These are phyloP conservation scores for Plumapathes pennacea DNA, from an alignment of 92 coral and sea anemone genomes.

Conservation along the genomic window DNA sequence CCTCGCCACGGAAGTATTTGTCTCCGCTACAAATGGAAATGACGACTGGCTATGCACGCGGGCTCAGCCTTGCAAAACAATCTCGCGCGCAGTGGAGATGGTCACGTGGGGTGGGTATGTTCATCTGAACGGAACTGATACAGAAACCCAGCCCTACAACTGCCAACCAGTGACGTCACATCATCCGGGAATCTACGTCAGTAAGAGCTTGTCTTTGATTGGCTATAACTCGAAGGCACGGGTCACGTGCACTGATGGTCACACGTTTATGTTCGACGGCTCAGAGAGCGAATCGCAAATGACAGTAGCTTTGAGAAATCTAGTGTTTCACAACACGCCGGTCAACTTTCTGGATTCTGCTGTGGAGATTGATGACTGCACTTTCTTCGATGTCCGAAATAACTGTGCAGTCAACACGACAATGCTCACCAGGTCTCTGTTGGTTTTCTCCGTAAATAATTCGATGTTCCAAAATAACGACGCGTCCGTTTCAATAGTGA, in stretches of 20 bases:
- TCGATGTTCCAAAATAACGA: no score
- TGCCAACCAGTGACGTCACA: slow-evolving; percentile 15
- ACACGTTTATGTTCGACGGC: neutral
- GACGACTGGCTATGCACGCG: slow-evolving; percentile 15
- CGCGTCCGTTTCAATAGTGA: no score
- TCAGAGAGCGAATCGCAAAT: neutral
- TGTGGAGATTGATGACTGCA: slow-evolving; percentile 13
- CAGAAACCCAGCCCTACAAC: slow-evolving; percentile 37
- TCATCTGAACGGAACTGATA: slow-evolving; percentile 36
- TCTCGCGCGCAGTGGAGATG: slow-evolving; percentile 21
- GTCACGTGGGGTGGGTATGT: slow-evolving; percentile 8
- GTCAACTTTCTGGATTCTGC: slow-evolving; percentile 10
- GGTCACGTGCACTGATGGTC: slow-evolving; percentile 16
- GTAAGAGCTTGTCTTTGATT: slow-evolving; percentile 18
- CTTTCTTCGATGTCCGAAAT: neutral
- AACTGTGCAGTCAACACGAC: no score
- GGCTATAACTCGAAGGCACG: neutral
- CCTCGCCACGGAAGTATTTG: slow-evolving; percentile 12
- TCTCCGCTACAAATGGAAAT: slow-evolving; percentile 12
- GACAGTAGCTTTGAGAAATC: neutral
- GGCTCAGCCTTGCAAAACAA: slow-evolving; percentile 30
- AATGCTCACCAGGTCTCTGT: no score
- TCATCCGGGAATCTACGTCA: slow-evolving; percentile 7
- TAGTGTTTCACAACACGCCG: slow-evolving; percentile 2
- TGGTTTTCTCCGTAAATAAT: no score